Evolutionary conservation across 2,113 vertebrate species (phyloP).

Genomic region (Bettongia penicillata): DNA sequence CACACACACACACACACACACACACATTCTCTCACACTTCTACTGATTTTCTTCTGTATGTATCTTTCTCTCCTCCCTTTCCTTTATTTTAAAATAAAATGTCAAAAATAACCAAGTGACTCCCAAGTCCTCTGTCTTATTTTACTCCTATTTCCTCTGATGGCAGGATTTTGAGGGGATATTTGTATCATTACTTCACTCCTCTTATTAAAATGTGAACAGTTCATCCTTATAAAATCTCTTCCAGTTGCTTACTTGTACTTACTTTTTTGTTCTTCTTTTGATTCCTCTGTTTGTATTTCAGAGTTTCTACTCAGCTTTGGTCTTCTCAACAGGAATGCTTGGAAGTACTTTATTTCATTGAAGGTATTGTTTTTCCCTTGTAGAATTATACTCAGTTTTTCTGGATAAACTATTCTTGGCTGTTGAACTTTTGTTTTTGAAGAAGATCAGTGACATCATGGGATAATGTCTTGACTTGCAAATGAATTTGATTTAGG

Average conservation of each 20-base stretch:
- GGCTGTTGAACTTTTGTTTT: neutral
- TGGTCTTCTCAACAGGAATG: neutral
- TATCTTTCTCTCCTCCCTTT: neutral
- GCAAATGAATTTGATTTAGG: no score
- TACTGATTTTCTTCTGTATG: neutral
- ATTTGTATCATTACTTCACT: neutral
- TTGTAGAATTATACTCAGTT: neutral
- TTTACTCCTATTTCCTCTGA: neutral
- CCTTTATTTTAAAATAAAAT: no score
- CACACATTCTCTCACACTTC: no score
- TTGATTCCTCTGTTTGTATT: neutral
- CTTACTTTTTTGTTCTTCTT: neutral
- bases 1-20: no score
- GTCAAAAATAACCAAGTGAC: neutral
- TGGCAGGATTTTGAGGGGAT: neutral
- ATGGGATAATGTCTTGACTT: no score
- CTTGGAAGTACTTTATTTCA: neutral
- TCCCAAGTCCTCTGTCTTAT: neutral
- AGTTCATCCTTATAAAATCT: neutral
- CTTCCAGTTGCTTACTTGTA: neutral
- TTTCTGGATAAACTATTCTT: neutral
- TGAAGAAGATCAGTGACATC: no score
- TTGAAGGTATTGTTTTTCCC: no score
- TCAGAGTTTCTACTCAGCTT: neutral
- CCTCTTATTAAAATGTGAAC: neutral